These are phyloP conservation scores for Leptodactylus fuscus DNA, from an alignment of 2,113 vertebrate species.

Conservation along the genomic window DNA sequence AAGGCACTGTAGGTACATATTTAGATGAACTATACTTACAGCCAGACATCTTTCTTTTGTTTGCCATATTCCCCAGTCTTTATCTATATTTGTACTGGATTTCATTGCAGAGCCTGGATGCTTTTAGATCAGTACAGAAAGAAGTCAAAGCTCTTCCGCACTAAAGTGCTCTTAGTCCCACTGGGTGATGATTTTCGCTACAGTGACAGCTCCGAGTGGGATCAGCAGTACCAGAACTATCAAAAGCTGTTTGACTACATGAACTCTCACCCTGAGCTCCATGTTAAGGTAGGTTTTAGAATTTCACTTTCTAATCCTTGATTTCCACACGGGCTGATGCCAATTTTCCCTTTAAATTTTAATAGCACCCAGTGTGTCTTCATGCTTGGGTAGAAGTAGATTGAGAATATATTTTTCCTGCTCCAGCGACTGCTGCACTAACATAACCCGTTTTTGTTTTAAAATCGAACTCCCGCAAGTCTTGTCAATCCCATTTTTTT, in stretches of 20 bases:
- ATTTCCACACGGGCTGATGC: background rate
- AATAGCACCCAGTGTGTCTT: slow-evolving; percentile 9
- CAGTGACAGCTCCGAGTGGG: slow-evolving; percentile 86
- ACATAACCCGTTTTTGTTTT: background rate
- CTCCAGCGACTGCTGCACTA: background rate
- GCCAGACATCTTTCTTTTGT: background rate
- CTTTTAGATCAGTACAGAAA: slow-evolving; percentile 93
- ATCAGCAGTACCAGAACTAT: slow-evolving; percentile 91
- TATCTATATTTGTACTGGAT: background rate
- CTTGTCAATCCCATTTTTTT: background rate
- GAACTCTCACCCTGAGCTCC: slow-evolving; percentile 83
- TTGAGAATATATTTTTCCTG: background rate
- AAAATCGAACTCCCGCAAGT: background rate
- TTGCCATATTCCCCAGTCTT: background rate
- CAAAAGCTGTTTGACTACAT: slow-evolving; percentile 91
- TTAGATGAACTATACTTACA: background rate
- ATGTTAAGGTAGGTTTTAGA: slow-evolving; percentile 81
- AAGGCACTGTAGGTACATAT: background rate
- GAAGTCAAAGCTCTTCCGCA: slow-evolving; percentile 91
- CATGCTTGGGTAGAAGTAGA: background rate
- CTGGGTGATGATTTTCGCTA: slow-evolving; percentile 93
- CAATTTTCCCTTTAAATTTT: background rate
- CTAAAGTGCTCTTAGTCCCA: slow-evolving; percentile 84
- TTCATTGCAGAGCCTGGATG: slow-evolving; percentile 78
- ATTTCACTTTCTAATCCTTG: slow-evolving; percentile 34